Conservation (phyloP, 2,113 vertebrate genomes). For the Vidua macroura region DNA sequence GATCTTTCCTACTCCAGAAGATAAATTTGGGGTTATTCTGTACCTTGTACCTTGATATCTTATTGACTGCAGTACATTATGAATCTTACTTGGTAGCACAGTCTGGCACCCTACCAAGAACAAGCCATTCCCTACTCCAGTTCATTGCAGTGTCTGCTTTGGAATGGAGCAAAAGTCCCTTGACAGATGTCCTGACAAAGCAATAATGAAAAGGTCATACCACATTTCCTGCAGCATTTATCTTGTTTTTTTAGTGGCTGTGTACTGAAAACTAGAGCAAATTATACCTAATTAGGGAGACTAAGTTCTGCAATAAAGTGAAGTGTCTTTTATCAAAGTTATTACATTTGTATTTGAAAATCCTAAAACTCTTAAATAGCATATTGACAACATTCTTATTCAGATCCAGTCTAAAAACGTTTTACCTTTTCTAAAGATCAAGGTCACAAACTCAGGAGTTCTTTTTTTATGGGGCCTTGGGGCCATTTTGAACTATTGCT, state of each 20-base stretch:
- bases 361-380: neutral
- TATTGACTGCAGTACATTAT: neutral
- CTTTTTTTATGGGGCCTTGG: slow-evolving; percentile 60
- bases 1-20: neutral
- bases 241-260: slow-evolving; percentile 42
- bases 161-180: slow-evolving; percentile 12
- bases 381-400: slow-evolving; percentile 11
- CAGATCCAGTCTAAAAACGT: slow-evolving; percentile 36
- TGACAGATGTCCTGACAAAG: slow-evolving; percentile 61
- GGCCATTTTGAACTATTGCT: slow-evolving; percentile 58
- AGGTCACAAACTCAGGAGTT: slow-evolving; percentile 58
- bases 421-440: slow-evolving; percentile 69
- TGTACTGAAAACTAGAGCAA: slow-evolving; percentile 38
- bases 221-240: slow-evolving; percentile 39
- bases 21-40: neutral
- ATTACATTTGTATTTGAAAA: slow-evolving; percentile 1
- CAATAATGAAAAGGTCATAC: slow-evolving; percentile 59
- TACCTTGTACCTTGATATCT: neutral
- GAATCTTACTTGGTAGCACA: neutral
- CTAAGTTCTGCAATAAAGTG: neutral
- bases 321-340: neutral
- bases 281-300: slow-evolving; percentile 56
- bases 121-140: neutral
- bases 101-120: neutral
- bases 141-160: neutral